Conservation (phyloP, 2,113 vertebrate genomes). For the Zosterops pallidus region DNA sequence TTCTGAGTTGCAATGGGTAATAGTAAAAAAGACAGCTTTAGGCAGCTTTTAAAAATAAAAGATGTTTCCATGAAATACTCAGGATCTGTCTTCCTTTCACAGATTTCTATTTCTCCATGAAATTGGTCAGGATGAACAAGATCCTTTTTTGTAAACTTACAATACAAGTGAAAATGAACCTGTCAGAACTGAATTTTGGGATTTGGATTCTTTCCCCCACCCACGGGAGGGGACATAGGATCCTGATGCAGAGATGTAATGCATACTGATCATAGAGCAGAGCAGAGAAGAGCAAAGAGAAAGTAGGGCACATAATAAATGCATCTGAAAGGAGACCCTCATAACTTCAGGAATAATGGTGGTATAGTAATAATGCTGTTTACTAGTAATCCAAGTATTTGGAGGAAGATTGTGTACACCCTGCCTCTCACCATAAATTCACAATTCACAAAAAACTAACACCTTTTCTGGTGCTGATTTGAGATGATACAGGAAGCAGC, state of each 20-base stretch:
- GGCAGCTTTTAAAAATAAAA: constrained; percentile 15
- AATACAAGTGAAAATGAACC: constrained; percentile 15
- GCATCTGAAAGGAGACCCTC: neutral
- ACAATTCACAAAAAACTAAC: neutral
- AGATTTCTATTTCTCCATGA: neutral
- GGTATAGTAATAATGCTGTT: neutral
- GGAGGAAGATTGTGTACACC: neutral
- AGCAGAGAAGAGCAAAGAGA: neutral
- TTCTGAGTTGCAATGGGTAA: neutral
- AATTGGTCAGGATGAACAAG: neutral
- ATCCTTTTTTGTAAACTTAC: neutral
- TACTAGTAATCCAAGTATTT: neutral
- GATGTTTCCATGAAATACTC: neutral
- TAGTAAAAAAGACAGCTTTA: neutral
- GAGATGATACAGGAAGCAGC: neutral
- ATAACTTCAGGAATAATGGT: neutral
- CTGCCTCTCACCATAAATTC: neutral
- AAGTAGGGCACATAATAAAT: constrained; percentile 25
- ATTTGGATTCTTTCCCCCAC: neutral
- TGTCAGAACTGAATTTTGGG: neutral
- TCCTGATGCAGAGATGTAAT: neutral
- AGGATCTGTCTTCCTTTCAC: neutral
- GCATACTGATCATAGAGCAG: neutral
- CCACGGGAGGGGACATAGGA: neutral
- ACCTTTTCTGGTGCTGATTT: neutral